Percentiles rank a stretch among this genome's conserved stretches.
These are phyloP conservation scores for Hemistola chrysoprasaria DNA, from an alignment of 2,888 invertebrate species.

Conservation along the genomic window DNA sequence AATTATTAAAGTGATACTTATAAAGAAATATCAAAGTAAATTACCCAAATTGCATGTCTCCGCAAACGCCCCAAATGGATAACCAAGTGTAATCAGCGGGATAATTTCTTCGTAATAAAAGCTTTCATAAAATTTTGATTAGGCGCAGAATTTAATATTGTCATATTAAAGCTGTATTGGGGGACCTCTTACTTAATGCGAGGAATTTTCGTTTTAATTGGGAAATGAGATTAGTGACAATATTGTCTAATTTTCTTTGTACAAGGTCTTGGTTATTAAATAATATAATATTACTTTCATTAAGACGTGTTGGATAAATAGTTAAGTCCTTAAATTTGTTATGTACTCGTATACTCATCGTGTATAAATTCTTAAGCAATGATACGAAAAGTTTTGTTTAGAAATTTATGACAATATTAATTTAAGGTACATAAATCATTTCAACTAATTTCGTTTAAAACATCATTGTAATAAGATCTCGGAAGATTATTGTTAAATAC, in stretches of 20 bases:
- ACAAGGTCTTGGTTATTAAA: too few species aligned
- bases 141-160: conserved; percentile 21
- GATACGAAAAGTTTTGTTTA: too few species aligned
- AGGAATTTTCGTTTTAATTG: conserved; percentile 3
- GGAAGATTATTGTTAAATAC: too few species aligned
- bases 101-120: conserved; percentile 10
- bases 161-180: conserved; percentile 16
- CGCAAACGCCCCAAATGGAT: conserved; percentile 25
- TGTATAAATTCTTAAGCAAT: too few species aligned
- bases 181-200: conserved; percentile 5
- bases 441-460: too few species aligned
- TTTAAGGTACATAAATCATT: too few species aligned
- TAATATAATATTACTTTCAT: too few species aligned
- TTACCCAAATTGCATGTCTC: conserved; percentile 28
- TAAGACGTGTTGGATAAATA: too few species aligned
- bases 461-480: too few species aligned
- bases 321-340: too few species aligned
- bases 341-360: too few species aligned
- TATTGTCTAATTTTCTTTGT: conserved; percentile 24
- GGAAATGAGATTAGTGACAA: not conserved
- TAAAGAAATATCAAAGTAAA: conserved; percentile 22
- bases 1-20: not conserved
- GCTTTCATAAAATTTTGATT: conserved; percentile 21
- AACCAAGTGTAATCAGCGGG: conserved; percentile 19
- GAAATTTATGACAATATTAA: too few species aligned